Percentiles rank a stretch among this genome's conserved stretches.
Conservation (phyloP, 2,113 vertebrate species). For the Serinus canaria region DNA sequence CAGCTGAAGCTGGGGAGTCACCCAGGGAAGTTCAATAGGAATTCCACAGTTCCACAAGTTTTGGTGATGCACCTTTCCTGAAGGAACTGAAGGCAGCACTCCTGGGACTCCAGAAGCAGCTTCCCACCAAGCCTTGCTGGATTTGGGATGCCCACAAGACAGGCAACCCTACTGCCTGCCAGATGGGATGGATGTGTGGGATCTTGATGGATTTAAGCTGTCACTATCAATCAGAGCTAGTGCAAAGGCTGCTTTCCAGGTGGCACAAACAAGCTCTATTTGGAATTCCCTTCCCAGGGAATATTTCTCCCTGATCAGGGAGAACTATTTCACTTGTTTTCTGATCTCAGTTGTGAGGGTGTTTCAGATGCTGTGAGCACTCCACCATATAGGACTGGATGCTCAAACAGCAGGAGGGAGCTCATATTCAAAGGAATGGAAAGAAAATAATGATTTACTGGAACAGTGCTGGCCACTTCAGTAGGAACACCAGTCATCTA, state of each 20-base stretch:
- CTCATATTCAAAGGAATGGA: background rate
- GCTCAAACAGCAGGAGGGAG: background rate
- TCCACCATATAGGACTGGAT: background rate
- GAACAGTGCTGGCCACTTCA: background rate
- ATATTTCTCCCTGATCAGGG: too few relatives aligned
- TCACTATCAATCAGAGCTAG: constrained; percentile 33
- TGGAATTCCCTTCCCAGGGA: background rate
- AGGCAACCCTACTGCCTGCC: background rate
- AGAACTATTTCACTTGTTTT: background rate
- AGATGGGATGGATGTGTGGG: background rate
- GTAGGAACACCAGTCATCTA: background rate
- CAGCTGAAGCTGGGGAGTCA: background rate
- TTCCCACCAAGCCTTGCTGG: background rate
- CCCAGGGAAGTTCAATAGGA: background rate
- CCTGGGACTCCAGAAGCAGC: background rate
- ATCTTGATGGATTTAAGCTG: constrained; percentile 44
- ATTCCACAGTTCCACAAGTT: background rate
- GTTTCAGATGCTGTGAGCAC: background rate
- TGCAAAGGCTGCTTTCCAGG: constrained; percentile 56
- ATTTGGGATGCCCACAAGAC: background rate
- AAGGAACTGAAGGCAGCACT: background rate
- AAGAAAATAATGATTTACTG: constrained; percentile 21
- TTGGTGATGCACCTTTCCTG: background rate
- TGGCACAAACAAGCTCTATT: constrained; percentile 34
- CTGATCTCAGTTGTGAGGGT: background rate